Conservation (phyloP, 2,113 vertebrate genomes). For the Dicentrarchus labrax region DNA sequence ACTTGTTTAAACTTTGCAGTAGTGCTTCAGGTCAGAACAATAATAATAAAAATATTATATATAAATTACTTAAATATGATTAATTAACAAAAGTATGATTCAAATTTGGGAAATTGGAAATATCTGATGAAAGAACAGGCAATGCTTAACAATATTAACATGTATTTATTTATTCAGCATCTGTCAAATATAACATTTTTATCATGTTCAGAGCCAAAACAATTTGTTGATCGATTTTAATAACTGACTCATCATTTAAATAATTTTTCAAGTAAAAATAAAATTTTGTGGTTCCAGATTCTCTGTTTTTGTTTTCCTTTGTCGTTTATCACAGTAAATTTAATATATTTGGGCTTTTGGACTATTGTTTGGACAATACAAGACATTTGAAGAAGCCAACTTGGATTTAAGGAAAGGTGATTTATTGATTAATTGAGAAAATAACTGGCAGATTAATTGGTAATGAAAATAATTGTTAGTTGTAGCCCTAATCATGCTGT, state of each 20-base stretch:
- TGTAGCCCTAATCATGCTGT: background rate
- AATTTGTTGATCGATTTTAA: background rate
- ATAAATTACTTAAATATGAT: background rate
- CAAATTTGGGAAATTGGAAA: background rate
- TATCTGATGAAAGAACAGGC: no score
- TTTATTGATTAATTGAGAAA: background rate
- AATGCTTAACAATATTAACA: no score
- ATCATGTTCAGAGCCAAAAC: background rate
- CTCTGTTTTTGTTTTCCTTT: background rate
- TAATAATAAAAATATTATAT: no score
- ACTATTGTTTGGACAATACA: background rate
- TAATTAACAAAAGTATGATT: background rate
- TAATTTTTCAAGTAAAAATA: background rate
- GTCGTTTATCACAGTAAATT: background rate
- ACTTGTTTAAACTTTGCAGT: no score
- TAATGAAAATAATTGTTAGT: background rate
- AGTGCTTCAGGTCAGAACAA: no score
- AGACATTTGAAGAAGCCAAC: background rate
- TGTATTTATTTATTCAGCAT: background rate
- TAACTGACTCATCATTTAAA: background rate
- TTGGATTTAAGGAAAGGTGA: background rate
- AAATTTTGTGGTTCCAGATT: accelerated
- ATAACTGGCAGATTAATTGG: background rate
- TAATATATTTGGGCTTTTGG: background rate
- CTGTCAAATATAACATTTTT: background rate